These are phyloP conservation scores for Lycocerus yunnanus DNA, from an alignment of 2,888 invertebrate genomes.

Conservation along the genomic window DNA sequence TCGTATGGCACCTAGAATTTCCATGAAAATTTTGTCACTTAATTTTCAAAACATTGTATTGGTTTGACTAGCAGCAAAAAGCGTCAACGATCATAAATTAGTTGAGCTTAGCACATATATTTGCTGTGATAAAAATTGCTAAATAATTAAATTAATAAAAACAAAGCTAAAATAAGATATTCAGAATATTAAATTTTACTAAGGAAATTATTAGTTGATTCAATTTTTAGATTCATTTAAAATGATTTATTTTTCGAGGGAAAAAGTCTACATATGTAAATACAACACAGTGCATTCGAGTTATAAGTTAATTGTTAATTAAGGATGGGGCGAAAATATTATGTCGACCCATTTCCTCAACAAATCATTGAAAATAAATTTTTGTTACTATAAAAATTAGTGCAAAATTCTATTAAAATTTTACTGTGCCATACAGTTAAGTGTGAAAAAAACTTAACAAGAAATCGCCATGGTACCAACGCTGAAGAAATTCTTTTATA, in stretches of 20 bases:
- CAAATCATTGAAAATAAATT: background rate
- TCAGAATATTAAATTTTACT: background rate
- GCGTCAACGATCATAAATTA: slow-evolving; percentile 26
- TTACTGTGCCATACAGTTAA: slow-evolving; percentile 33
- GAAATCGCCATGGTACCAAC: background rate
- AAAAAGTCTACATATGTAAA: background rate
- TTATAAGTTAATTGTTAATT: background rate
- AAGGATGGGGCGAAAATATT: background rate
- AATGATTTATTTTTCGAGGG: background rate
- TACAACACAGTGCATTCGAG: background rate
- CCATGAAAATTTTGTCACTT: slow-evolving; percentile 3
- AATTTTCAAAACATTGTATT: slow-evolving; percentile 27
- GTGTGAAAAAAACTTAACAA: background rate
- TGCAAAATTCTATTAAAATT: slow-evolving; percentile 19
- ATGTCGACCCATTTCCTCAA: background rate
- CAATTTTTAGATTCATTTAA: background rate
- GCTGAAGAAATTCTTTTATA: background rate
- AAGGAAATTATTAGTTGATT: background rate
- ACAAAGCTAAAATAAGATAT: slow-evolving; percentile 25
- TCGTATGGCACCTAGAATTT: slow-evolving; percentile 2
- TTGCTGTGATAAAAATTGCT: slow-evolving; percentile 5
- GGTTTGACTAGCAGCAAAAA: slow-evolving; percentile 50
- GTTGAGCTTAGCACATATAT: slow-evolving; percentile 19
- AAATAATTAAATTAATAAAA: slow-evolving; percentile 20
- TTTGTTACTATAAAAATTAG: slow-evolving; percentile 11